Conservation (phyloP, 2,888 invertebrate species). For the Watsonalla cultraria region DNA sequence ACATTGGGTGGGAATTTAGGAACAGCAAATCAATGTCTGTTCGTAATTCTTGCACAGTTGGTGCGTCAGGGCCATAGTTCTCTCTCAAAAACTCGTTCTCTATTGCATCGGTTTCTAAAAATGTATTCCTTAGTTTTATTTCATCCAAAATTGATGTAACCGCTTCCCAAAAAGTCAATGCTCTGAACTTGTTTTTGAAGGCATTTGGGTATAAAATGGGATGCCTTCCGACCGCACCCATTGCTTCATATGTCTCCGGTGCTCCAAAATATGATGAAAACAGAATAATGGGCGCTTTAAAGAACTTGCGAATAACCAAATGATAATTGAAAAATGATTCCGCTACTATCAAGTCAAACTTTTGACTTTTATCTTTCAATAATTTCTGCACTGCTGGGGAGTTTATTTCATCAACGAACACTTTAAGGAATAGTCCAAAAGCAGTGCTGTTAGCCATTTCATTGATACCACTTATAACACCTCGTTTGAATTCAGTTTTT, state of each 20-base stretch:
- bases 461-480: conserved; percentile 1
- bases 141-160: background rate
- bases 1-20: conserved; percentile 27
- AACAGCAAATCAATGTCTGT: conserved; percentile 31
- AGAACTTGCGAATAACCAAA: background rate
- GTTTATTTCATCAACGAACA: background rate
- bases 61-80: conserved; percentile 24
- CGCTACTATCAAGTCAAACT: conserved; percentile 5
- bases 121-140: background rate
- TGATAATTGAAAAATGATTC: conserved; percentile 2
- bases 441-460: background rate
- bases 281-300: conserved; percentile 3
- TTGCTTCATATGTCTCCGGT: background rate
- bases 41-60: conserved; percentile 24
- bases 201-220: conserved; percentile 1
- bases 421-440: background rate
- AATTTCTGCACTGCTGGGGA: conserved; percentile 1
- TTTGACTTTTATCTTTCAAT: conserved; percentile 2
- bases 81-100: conserved; percentile 23
- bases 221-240: conserved; percentile 1
- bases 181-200: background rate
- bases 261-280: conserved; percentile 1
- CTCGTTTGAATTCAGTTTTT: background rate
- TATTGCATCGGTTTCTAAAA: conserved; percentile 5
- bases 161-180: background rate